phyloP scores from a whole-genome alignment of 2,797 vertebrate species.

The Pangasius djambal region DNA sequence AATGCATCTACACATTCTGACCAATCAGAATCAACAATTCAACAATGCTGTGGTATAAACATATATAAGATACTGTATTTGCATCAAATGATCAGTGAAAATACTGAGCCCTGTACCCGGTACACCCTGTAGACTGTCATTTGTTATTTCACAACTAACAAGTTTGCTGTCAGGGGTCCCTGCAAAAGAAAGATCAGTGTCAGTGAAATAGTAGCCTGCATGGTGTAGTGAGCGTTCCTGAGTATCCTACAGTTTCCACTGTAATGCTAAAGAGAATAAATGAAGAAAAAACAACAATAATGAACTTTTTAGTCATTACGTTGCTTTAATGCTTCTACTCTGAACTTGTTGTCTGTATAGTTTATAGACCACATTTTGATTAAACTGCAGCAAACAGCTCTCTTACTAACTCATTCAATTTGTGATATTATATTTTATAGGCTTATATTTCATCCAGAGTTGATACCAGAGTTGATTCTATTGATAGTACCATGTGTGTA shows the following conservation, averaged over 20 bases:
- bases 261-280: neutral
- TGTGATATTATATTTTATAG: neutral
- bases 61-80: neutral
- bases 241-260: neutral
- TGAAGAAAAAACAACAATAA: neutral
- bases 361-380: neutral
- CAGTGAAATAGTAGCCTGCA: neutral
- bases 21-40: neutral
- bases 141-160: neutral
- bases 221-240: neutral
- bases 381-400: no score
- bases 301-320: neutral
- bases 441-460: neutral
- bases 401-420: neutral
- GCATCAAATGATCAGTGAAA: neutral
- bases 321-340: constrained; percentile 4
- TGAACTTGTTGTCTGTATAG: neutral
- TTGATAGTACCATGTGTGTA: neutral
- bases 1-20: neutral
- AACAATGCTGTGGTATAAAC: neutral
- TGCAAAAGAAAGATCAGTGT: neutral
- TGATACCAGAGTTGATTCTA: neutral
- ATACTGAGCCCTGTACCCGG: neutral
- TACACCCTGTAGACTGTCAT: neutral
- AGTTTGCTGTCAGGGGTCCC: neutral